Base-by-base conservation (phyloP, 2,888 invertebrate genomes). In the Trichogramma dendrolimi region DNA sequence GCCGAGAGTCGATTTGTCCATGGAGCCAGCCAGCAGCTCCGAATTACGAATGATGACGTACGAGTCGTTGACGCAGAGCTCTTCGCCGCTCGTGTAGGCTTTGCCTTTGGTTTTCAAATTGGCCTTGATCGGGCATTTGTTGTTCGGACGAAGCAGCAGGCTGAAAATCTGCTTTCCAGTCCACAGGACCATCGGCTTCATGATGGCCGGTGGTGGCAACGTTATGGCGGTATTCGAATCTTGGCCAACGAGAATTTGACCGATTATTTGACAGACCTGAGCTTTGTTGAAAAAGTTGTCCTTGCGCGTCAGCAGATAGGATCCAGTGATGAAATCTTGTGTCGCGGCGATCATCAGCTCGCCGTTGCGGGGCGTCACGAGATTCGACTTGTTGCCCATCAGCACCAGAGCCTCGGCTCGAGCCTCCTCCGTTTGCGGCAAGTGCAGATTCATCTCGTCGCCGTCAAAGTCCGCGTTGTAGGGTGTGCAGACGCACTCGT, bases 391-490 rank as follows among this genome's bases (percentile, higher is more conserved):
- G 75, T 96, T 96, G 75, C 94, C 96, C 98, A 99, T 98, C 0
- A 99, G 84, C 65, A 92, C 87, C 1, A 95, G 83, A 0, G 99
- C 98, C 81, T 99, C 99, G 0, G 98, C 98, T 70, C 95, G 86
- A 0, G 98, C 97, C 82, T 99, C 98, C 80, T 99, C 96, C 0
- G 98, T 99, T 81, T 99, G 99, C 4, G 97, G 97, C 67, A 99
- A 82, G 81, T 99, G 99, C 71, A 99, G 84, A 82, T 99, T 99
- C 99, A 99, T 99, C 82, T 99, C 99, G 75, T 99, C 99, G 0
- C 99, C 99, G 79, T 99, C 99, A 81, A 99, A 99, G 83, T 99
- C 99, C 0, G 99, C 99, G 81, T 99, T 99, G 81, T 99, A 99
- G 0, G 99, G 99, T 27, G 94, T 96, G 75, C 99, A 99, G 54